These are phyloP conservation scores for Heteromyza rotundicornis DNA, from an alignment of 2,888 invertebrate species.

Conservation along the genomic window DNA sequence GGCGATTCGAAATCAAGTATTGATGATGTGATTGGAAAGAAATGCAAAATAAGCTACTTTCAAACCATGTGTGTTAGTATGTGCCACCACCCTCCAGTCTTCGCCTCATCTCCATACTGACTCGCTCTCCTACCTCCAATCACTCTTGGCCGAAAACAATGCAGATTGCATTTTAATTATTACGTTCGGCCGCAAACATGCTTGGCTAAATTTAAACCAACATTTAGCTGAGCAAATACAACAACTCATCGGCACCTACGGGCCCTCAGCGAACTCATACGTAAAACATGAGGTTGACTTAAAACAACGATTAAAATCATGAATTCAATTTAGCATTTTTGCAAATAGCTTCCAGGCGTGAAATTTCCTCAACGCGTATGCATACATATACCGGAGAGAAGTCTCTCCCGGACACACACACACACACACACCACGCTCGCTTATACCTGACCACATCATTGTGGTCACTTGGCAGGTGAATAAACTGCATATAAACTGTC, in stretches of 20 bases:
- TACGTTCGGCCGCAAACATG: slow-evolving; percentile 42
- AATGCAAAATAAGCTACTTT: too few species aligned
- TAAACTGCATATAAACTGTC: slow-evolving; percentile 56
- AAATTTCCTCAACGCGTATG: slow-evolving; percentile 36
- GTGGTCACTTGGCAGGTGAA: slow-evolving; percentile 49
- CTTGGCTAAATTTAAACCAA: slow-evolving; percentile 41
- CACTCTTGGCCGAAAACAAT: neutral
- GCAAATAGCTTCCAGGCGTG: slow-evolving; percentile 58
- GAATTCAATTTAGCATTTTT: slow-evolving; percentile 41
- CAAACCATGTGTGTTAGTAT: too few species aligned
- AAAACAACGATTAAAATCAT: slow-evolving; percentile 44
- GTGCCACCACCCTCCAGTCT: too few species aligned
- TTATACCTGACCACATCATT: neutral
- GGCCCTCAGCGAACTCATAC: slow-evolving; percentile 6
- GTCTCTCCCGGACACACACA: slow-evolving; percentile 18
- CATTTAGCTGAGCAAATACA: slow-evolving; percentile 36
- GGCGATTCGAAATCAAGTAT: too few species aligned
- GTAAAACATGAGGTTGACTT: slow-evolving; percentile 30
- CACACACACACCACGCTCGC: slow-evolving; percentile 4
- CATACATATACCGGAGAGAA: slow-evolving; percentile 5
- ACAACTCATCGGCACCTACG: slow-evolving; percentile 26
- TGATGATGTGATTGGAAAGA: too few species aligned
- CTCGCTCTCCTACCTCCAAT: too few species aligned
- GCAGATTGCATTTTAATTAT: slow-evolving; percentile 58
- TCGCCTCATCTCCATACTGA: too few species aligned